Conservation (phyloP, 2,113 vertebrate species). For the pig (Sus scrofa) region DNA sequence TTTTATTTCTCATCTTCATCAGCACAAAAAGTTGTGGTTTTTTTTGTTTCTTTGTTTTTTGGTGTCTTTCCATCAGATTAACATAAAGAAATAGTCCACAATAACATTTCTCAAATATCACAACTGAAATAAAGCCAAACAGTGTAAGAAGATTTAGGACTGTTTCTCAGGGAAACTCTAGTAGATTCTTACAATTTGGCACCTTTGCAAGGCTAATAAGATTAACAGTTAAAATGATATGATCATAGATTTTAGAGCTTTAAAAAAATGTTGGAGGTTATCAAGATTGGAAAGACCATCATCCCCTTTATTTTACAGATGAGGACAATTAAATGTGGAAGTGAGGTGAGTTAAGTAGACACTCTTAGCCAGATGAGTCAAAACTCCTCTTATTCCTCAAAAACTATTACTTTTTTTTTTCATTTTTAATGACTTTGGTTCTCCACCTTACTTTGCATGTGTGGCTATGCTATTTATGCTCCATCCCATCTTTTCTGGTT, state of each 20-base stretch:
- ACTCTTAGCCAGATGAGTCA: background rate
- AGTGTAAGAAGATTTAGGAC: background rate
- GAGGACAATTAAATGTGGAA: conserved; percentile 17
- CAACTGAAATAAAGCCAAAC: background rate
- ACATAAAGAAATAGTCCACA: background rate
- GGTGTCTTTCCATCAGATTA: conserved; percentile 30
- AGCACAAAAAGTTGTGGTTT: background rate
- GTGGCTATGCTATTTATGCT: background rate
- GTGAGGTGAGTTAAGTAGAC: background rate
- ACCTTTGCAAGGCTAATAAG: background rate
- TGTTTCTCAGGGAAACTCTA: conserved; percentile 50
- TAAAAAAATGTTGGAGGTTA: background rate
- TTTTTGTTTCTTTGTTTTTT: background rate
- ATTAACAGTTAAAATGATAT: conserved; percentile 15
- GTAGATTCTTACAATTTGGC: background rate
- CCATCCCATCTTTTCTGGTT: background rate
- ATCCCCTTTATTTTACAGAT: background rate
- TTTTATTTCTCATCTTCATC: conserved; percentile 53
- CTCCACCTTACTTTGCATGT: background rate
- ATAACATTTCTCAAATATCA: conserved; percentile 45
- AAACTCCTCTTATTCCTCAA: background rate
- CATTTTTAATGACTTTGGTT: background rate
- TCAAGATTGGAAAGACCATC: background rate
- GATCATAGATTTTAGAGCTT: conserved; percentile 36
- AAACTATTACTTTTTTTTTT: background rate